A percentile compares a stretch with the other conserved stretches of the same genome.
Conservation (phyloP, 2,797 vertebrate genomes). For the Dicrostonyx torquatus region DNA sequence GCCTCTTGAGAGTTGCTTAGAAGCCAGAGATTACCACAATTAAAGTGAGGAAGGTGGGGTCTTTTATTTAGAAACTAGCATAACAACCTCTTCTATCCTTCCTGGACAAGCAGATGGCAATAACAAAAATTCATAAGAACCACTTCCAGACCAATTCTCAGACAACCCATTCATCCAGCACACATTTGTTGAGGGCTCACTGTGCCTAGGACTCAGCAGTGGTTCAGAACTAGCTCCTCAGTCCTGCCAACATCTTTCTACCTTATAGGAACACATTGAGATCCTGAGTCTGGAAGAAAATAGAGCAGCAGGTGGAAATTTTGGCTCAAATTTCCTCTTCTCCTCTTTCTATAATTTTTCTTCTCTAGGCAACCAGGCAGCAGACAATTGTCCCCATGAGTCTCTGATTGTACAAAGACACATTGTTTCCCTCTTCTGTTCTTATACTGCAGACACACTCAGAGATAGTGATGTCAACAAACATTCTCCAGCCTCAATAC, state of each 20-base stretch:
- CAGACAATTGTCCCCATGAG: neutral
- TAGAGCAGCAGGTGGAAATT: neutral
- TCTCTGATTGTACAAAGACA: neutral
- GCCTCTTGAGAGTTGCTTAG: neutral
- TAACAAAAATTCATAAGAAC: neutral
- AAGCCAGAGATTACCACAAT: neutral
- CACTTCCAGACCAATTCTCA: neutral
- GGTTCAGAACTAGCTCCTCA: neutral
- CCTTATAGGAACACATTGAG: neutral
- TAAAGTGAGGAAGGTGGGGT: neutral
- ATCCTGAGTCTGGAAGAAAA: neutral
- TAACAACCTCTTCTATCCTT: neutral
- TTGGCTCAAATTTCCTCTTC: neutral
- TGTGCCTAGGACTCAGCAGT: neutral
- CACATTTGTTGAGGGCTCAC: neutral
- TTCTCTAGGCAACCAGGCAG: neutral
- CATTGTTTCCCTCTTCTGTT: neutral
- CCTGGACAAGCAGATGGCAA: neutral
- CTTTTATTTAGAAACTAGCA: neutral
- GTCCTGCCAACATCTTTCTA: neutral
- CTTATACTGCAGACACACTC: neutral
- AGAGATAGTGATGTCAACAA: neutral
- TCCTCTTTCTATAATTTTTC: neutral
- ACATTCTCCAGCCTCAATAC: accelerated
- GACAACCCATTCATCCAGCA: neutral